A percentile compares a stretch with the other conserved stretches of the same genome.
These are phyloP conservation scores for Herpetotheres cachinnans DNA, from an alignment of 2,113 vertebrate species.

Conservation along the genomic window DNA sequence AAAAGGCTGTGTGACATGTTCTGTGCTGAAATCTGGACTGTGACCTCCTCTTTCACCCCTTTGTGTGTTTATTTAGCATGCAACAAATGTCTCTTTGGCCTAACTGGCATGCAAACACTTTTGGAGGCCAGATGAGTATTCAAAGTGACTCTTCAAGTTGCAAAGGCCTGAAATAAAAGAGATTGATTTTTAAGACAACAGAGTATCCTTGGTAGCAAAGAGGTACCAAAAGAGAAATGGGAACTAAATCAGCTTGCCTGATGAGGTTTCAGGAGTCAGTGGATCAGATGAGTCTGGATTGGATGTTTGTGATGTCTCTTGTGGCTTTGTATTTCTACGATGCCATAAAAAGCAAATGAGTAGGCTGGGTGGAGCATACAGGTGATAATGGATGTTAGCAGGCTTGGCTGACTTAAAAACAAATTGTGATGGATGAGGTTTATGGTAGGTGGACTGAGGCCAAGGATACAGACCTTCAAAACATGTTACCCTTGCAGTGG, in stretches of 20 bases:
- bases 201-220: background rate
- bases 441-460: background rate
- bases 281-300: background rate
- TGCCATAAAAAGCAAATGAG: background rate
- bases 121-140: background rate
- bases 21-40: background rate
- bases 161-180: background rate
- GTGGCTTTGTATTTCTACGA: background rate
- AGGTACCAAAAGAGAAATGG: background rate
- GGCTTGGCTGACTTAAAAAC: background rate
- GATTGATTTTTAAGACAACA: background rate
- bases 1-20: background rate
- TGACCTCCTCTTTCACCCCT: background rate
- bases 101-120: background rate
- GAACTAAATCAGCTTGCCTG: background rate
- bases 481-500: background rate
- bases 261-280: background rate
- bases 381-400: background rate
- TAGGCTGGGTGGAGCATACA: background rate
- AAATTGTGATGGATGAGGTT: background rate
- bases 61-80: background rate
- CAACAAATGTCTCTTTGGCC: background rate
- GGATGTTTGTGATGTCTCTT: background rate
- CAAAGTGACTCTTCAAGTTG: background rate
- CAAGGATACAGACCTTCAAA: background rate